Conservation (phyloP, 2,113 vertebrate genomes). For the Marcusenius ussheri region DNA sequence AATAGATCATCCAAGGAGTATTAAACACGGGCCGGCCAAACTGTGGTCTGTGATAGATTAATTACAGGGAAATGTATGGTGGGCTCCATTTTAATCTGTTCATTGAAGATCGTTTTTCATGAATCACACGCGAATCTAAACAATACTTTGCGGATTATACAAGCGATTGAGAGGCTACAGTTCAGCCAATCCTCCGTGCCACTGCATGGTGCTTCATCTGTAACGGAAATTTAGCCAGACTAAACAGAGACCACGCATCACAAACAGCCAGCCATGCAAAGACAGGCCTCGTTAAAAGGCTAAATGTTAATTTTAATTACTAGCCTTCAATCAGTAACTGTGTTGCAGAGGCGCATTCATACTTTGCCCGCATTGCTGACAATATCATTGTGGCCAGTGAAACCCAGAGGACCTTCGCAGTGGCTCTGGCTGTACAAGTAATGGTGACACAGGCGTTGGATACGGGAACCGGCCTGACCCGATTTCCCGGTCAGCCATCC, state of each 20-base stretch:
- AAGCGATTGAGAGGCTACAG: not conserved
- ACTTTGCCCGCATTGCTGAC: no score
- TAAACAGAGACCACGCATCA: not conserved
- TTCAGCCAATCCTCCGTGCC: not conserved
- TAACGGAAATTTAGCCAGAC: not conserved
- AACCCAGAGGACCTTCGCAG: not conserved
- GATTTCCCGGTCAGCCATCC: not conserved
- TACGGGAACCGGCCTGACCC: not conserved
- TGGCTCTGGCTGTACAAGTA: not conserved
- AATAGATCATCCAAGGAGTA: not conserved
- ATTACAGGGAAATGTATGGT: not conserved
- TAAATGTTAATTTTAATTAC: not conserved
- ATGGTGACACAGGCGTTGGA: not conserved
- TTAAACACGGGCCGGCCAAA: not conserved
- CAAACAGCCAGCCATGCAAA: not conserved
- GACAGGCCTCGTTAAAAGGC: not conserved
- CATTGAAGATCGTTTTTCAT: not conserved
- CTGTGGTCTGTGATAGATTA: not conserved
- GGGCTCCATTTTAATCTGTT: not conserved
- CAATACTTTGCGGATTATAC: not conserved
- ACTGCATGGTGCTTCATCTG: not conserved
- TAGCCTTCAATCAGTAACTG: not conserved
- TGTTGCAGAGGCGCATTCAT: not conserved
- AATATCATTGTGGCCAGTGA: not conserved
- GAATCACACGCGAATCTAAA: not conserved